These are phyloP conservation scores for Tauraco erythrolophus DNA, from an alignment of 2,113 vertebrate species.

Conservation along the genomic window DNA sequence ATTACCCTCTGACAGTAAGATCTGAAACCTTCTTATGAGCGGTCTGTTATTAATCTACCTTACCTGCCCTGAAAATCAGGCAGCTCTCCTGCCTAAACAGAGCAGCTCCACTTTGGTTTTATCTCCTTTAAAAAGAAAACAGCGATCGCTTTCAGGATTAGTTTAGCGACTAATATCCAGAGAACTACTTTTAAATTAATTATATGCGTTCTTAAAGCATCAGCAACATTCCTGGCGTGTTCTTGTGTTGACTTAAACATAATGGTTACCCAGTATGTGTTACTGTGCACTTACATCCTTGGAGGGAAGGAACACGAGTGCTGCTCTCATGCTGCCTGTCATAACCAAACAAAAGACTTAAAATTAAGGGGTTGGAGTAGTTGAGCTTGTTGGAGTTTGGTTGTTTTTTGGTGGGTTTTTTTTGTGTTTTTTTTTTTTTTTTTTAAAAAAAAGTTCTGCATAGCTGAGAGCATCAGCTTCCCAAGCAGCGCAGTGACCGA, in stretches of 20 bases:
- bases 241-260: conserved; percentile 40
- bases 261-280: not conserved
- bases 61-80: conserved; percentile 72
- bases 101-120: not conserved
- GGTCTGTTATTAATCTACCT: conserved; percentile 77
- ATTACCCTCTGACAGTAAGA: conserved; percentile 85
- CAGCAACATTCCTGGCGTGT: conserved; percentile 48
- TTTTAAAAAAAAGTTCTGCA: not conserved
- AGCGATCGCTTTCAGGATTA: not conserved
- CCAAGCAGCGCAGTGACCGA: fast-evolving
- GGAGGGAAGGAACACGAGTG: not conserved
- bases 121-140: not conserved
- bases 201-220: conserved; percentile 48
- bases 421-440: not conserved
- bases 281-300: not conserved
- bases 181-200: conserved; percentile 55
- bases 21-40: conserved; percentile 80
- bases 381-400: not conserved
- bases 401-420: no score
- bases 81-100: conserved; percentile 57
- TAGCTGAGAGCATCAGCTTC: not conserved
- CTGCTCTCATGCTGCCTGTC: not conserved
- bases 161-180: not conserved
- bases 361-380: not conserved
- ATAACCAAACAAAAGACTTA: not conserved